Evolutionary conservation across 2,888 invertebrate species (phyloP).

Genomic region (Arge pagana): DNA sequence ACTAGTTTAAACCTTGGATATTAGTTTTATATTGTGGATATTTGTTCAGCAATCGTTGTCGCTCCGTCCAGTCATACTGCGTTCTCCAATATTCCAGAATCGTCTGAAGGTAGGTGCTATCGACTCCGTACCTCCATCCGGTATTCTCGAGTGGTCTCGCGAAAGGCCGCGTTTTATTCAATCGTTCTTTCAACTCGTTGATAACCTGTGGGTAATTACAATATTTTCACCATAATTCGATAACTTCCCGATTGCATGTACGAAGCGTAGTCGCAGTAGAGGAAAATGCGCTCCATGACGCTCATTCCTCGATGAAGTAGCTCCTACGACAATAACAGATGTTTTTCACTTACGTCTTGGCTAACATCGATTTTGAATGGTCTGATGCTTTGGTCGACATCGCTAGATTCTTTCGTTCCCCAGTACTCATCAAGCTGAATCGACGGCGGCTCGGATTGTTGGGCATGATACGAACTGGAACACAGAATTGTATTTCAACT

Average conservation of each 20-base stretch:
- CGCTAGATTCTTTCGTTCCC: constrained; percentile 62
- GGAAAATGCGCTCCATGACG: no score
- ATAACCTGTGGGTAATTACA: no score
- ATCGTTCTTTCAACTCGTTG: constrained; percentile 64
- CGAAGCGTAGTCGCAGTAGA: no score
- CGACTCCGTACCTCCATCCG: constrained; percentile 82
- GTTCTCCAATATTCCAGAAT: constrained; percentile 80
- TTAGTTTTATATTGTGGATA: constrained; percentile 76
- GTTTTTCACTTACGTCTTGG: constrained; percentile 65
- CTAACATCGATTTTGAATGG: constrained; percentile 67
- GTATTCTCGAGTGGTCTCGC: constrained; percentile 67
- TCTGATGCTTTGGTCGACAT: constrained; percentile 62
- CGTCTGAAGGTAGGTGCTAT: constrained; percentile 68
- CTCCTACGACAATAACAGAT: no score
- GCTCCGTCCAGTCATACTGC: constrained; percentile 72
- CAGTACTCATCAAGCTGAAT: constrained; percentile 68
- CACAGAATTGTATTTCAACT: no score
- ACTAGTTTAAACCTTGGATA: constrained; percentile 78
- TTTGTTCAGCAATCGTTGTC: constrained; percentile 71
- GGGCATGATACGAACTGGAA: no score
- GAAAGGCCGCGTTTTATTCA: constrained; percentile 62
- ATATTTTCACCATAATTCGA: no score
- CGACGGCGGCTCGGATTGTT: constrained; percentile 41
- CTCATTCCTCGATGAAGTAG: no score
- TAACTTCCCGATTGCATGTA: no score